Evolutionary conservation across 2,797 vertebrate genomes (phyloP), one percentile per base, ranked within the genome.

Genomic region (Rhinella marina): DNA sequence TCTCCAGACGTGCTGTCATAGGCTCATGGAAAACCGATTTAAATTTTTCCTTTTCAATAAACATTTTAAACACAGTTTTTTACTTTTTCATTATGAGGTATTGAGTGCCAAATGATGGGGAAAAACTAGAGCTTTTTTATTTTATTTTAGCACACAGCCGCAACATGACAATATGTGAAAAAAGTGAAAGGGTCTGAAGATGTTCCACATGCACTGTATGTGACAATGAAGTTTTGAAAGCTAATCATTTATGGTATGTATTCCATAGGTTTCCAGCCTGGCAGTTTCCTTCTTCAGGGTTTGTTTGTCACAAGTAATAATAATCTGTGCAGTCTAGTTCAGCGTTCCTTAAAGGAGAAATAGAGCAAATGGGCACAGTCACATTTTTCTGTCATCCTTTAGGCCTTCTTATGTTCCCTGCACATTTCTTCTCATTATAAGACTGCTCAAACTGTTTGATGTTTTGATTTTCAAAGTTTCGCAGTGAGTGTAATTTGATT

Each of bases 241-340:
- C n/a, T 64, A 66, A 66, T 82, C 80, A 17, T n/a, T 52, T 17
- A 66, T 82, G 23, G 23, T 82, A 82, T 82, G 16, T 68, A 27
- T 82, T 48, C 81, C 68, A 68, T 82, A 54, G 41, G 21, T 27
- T 64, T 82, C 0, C 1, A 13, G 23, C 48, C 23, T 54, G 41
- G 62, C n/a, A 19, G 62, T 19, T 68, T 54, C n/a, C 62, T 52
- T 82, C 48, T 54, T 54, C 16, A 70, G 62, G 81, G 61, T 27
- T 82, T 16, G 70, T 0, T 70, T 82, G 62, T 82, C 81, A 82
- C 7, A 82, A 82, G 41, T 68, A 68, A 82, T 82, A 70, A 21
- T 27, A 68, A 82, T 82, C 62, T 64, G 25, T 17, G 19, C 29
- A 10, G 21, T 68, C n/a, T 82, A 82, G 23, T 70, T 54, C 16